These are phyloP conservation scores for Epinotia brunnichana DNA, from an alignment of 2,888 invertebrate species.

Conservation along the genomic window DNA sequence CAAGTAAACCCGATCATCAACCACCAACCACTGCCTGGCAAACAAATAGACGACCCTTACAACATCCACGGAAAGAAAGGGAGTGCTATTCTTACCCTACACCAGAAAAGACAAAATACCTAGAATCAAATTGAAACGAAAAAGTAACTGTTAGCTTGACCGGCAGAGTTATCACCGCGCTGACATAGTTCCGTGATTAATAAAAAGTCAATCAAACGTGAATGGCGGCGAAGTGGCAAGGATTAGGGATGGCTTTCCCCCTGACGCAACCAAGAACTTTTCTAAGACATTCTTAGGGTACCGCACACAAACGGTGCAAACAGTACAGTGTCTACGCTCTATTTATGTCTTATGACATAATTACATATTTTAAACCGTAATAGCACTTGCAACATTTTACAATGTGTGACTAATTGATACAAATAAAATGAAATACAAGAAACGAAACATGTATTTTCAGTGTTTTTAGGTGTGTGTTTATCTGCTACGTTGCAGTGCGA, in stretches of 20 bases:
- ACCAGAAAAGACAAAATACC: not conserved
- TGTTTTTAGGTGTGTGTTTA: too few relatives aligned
- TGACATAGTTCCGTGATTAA: slow-evolving; percentile 14
- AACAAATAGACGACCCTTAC: not conserved
- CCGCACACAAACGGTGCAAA: not conserved
- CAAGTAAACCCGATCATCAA: too few relatives aligned
- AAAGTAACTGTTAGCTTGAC: not conserved
- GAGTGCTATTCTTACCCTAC: not conserved
- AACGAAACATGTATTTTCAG: too few relatives aligned
- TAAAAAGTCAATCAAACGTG: slow-evolving; percentile 20
- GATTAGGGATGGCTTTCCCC: not conserved
- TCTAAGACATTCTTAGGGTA: not conserved
- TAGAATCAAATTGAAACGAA: not conserved
- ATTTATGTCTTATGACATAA: too few relatives aligned
- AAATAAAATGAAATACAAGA: too few relatives aligned
- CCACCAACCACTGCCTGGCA: too few relatives aligned
- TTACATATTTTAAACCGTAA: too few relatives aligned
- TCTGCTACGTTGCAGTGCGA: too few relatives aligned
- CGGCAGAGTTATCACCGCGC: slow-evolving; percentile 1
- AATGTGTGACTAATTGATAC: too few relatives aligned
- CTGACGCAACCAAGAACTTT: slow-evolving; percentile 1
- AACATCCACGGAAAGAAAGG: not conserved
- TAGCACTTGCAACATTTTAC: too few relatives aligned
- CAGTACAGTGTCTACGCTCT: too few relatives aligned
- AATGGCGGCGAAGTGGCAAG: slow-evolving; percentile 9